These are phyloP conservation scores for Odontocolon sp. DNA, from an alignment of 2,888 invertebrate species.

Conservation along the genomic window DNA sequence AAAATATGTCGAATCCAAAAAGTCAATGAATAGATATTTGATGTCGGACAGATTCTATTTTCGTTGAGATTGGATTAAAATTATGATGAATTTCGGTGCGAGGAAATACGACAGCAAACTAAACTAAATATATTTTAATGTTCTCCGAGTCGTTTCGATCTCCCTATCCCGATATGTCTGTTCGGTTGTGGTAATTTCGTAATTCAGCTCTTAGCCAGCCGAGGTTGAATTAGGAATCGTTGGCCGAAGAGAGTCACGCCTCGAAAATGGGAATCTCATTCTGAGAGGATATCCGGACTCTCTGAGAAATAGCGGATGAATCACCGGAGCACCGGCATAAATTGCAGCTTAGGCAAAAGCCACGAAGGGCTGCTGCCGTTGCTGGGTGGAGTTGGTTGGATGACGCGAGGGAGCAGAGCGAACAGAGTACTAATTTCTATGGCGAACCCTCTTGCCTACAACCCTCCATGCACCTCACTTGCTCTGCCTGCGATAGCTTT, in stretches of 20 bases:
- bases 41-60: not conserved
- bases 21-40: too few relatives aligned
- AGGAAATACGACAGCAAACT: too few relatives aligned
- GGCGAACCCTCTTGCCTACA: constrained; percentile 10
- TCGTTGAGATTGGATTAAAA: not conserved
- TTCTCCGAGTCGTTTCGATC: not conserved
- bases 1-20: too few relatives aligned
- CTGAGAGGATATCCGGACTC: not conserved
- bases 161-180: not conserved
- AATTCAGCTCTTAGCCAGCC: not conserved
- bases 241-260: constrained; percentile 12
- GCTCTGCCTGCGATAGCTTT: constrained; percentile 17
- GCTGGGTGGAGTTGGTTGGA: constrained; percentile 1
- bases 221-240: not conserved
- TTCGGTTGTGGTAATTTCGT: not conserved
- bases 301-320: constrained; percentile 39
- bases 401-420: constrained; percentile 1
- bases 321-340: constrained; percentile 33
- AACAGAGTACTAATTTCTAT: constrained; percentile 31
- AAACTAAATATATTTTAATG: not conserved
- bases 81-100: not conserved
- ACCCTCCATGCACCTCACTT: not conserved
- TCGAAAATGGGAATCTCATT: constrained; percentile 20
- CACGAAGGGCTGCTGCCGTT: constrained; percentile 8
- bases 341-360: constrained; percentile 42